These are phyloP conservation scores for Gonocerus acuteangulatus DNA, from an alignment of 2,888 invertebrate species.

Conservation along the genomic window DNA sequence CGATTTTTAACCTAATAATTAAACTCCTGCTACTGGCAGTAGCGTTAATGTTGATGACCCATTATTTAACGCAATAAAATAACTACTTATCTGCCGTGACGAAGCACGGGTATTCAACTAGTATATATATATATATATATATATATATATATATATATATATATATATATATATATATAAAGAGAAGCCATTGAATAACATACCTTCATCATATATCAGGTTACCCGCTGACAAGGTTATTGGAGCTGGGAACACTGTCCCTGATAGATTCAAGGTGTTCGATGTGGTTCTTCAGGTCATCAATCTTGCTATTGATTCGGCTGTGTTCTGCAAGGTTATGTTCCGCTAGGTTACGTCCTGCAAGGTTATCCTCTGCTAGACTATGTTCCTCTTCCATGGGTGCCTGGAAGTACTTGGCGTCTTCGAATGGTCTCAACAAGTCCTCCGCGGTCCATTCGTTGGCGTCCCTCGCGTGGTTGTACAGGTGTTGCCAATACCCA, in stretches of 20 bases:
- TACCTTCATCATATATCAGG: too few relatives aligned
- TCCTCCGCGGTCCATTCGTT: neutral
- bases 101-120: too few relatives aligned
- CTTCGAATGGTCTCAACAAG: constrained; percentile 5
- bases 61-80: too few relatives aligned
- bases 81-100: too few relatives aligned
- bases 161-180: too few relatives aligned
- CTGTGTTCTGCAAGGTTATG: neutral
- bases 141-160: too few relatives aligned
- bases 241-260: neutral
- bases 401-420: constrained; percentile 9
- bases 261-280: constrained; percentile 16
- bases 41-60: too few relatives aligned
- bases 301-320: neutral
- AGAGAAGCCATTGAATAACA: too few relatives aligned
- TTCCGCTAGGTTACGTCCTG: neutral
- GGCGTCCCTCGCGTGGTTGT: constrained; percentile 1
- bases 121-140: too few relatives aligned
- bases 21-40: too few relatives aligned
- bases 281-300: neutral
- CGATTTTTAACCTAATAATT: too few relatives aligned
- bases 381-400: neutral
- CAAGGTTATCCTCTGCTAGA: neutral
- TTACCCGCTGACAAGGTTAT: too few relatives aligned
- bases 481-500: neutral